Conservation (phyloP, 2,888 invertebrate genomes). For the Pyralis farinalis region DNA sequence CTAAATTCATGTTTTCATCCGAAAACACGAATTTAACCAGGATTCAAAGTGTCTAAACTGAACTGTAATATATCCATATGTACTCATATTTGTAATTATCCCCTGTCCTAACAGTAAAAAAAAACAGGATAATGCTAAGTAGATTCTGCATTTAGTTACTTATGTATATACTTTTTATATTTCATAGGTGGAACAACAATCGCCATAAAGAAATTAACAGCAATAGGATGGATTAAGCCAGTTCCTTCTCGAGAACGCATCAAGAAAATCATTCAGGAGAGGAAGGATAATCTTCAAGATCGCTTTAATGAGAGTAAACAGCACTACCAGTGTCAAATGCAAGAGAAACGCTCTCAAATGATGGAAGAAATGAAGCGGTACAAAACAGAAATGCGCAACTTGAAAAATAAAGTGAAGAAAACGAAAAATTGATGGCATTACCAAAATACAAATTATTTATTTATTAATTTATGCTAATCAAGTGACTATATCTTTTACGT, state of each 20-base stretch:
- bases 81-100: too few relatives aligned
- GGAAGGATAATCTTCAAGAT: slow-evolving; percentile 82
- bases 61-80: too few relatives aligned
- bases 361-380: slow-evolving; percentile 76
- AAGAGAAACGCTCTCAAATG: slow-evolving; percentile 64
- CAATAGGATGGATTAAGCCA: slow-evolving; percentile 91
- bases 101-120: too few relatives aligned
- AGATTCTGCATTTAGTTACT: too few relatives aligned
- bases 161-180: too few relatives aligned
- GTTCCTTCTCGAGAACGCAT: slow-evolving; percentile 84
- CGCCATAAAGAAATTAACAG: slow-evolving; percentile 89
- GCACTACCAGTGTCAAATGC: slow-evolving; percentile 63
- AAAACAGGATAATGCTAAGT: too few relatives aligned
- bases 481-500: not conserved
- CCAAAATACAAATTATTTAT: too few relatives aligned
- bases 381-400: slow-evolving; percentile 67
- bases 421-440: slow-evolving; percentile 29
- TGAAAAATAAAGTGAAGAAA: slow-evolving; percentile 72
- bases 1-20: too few relatives aligned
- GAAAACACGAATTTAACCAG: too few relatives aligned
- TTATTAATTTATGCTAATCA: slow-evolving; percentile 7
- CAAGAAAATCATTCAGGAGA: slow-evolving; percentile 83
- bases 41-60: too few relatives aligned
- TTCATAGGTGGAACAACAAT: slow-evolving; percentile 93
- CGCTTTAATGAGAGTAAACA: slow-evolving; percentile 80